phyloP scores from a whole-genome alignment of 2,797 vertebrate species.

The Typhlichthys subterraneus region DNA sequence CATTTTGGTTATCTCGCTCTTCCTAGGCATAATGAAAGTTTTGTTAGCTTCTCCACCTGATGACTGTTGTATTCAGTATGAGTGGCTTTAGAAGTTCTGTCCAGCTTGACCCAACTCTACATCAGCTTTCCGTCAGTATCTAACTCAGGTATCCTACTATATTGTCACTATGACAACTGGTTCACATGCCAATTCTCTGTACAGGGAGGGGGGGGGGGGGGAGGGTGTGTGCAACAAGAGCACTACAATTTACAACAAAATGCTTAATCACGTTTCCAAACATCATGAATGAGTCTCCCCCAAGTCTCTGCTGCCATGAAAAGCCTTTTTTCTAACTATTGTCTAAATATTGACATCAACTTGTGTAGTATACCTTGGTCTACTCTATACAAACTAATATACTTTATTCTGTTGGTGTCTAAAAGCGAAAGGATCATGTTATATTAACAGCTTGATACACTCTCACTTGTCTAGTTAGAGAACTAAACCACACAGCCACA shows the following conservation, averaged over 20 bases:
- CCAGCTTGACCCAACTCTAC: constrained; percentile 19
- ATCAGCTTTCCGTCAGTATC: constrained; percentile 28
- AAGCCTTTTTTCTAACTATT: background rate
- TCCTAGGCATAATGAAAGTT: constrained; percentile 81
- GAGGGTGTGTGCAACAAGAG: background rate
- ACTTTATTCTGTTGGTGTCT: background rate
- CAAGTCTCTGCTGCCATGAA: background rate
- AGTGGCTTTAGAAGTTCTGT: constrained; percentile 11
- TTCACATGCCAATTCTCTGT: constrained; percentile 43
- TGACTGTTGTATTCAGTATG: background rate
- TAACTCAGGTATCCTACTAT: constrained; percentile 65
- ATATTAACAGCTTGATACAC: constrained; percentile 55
- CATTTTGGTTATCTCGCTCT: constrained; percentile 67
- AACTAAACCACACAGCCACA: constrained; percentile 48
- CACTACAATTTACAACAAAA: too few relatives aligned
- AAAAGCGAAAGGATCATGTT: constrained; percentile 13
- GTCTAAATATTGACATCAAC: background rate
- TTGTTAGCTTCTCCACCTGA: constrained; percentile 5
- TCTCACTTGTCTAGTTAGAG: constrained; percentile 65
- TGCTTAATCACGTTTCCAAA: too few relatives aligned
- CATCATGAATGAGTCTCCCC: too few relatives aligned
- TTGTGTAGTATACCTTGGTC: background rate
- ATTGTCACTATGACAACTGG: constrained; percentile 66
- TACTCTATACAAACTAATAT: background rate
- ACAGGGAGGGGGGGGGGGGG: background rate